These are phyloP conservation scores for Apogon hyalosoma DNA, from an alignment of 2,797 vertebrate genomes.

Conservation along the genomic window DNA sequence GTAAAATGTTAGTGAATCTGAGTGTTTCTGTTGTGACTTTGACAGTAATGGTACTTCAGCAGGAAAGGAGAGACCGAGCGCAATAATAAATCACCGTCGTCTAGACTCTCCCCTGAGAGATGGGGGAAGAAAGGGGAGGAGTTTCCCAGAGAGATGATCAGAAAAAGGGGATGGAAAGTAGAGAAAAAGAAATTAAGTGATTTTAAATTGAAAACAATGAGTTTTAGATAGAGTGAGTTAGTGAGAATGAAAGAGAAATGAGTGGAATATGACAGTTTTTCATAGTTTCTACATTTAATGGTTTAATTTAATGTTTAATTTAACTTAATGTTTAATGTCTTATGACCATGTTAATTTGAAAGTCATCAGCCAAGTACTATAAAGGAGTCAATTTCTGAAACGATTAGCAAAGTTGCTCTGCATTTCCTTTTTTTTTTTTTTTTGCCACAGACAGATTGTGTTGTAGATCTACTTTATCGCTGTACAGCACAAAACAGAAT, in stretches of 20 bases:
- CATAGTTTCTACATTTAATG: not conserved
- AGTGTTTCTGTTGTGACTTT: conserved; percentile 49
- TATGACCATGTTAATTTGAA: not conserved
- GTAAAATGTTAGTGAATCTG: conserved; percentile 25
- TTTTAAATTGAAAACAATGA: conserved; percentile 6
- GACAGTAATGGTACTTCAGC: conserved; percentile 63
- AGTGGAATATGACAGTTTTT: not conserved
- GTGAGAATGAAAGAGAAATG: not conserved
- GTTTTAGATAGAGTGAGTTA: not conserved
- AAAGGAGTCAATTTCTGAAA: not conserved
- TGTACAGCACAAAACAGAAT: conserved; percentile 11
- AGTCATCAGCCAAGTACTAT: not conserved
- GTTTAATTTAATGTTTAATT: conserved; percentile 1
- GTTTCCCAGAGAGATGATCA: conserved; percentile 29
- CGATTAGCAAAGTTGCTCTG: not conserved
- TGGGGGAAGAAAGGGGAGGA: conserved; percentile 12
- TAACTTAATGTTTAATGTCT: not conserved
- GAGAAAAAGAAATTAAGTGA: conserved; percentile 12
- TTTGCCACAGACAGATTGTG: conserved; percentile 6
- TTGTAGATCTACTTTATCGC: conserved; percentile 1
- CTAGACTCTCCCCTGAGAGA: conserved; percentile 53
- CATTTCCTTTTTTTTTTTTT: not conserved
- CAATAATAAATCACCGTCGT: conserved; percentile 70
- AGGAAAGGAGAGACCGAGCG: conserved; percentile 60
- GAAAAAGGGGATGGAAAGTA: conserved; percentile 31